phyloP scores from a whole-genome alignment of 2,888 invertebrate species.

The Plemyria rubiginata region DNA sequence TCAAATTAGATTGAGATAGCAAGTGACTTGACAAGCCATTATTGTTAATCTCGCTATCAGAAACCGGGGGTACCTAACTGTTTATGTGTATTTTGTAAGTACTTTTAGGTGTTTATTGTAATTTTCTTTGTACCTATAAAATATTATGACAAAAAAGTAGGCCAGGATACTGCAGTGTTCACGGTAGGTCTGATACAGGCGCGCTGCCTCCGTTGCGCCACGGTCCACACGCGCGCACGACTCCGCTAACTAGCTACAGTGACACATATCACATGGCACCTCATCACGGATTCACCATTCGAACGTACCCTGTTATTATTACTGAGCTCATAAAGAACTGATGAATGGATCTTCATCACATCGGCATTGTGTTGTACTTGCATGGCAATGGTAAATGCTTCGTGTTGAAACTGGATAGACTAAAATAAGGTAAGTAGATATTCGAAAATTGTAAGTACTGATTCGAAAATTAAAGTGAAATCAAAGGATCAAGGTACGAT shows the following conservation, averaged over 20 bases:
- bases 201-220: conserved; percentile 50
- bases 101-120: too few species aligned
- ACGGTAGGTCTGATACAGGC: conserved; percentile 10
- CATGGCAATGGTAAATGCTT: background rate
- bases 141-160: too few species aligned
- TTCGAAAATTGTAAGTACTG: too few species aligned
- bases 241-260: conserved; percentile 54
- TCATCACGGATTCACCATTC: conserved; percentile 60
- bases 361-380: conserved; percentile 4
- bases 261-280: conserved; percentile 58
- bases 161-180: background rate
- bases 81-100: too few species aligned
- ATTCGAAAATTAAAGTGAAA: too few species aligned
- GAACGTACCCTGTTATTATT: conserved; percentile 35
- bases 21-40: too few species aligned
- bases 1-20: too few species aligned
- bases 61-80: too few species aligned
- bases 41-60: too few species aligned
- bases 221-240: conserved; percentile 53
- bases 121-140: too few species aligned
- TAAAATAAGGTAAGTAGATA: background rate
- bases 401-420: too few species aligned
- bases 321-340: conserved; percentile 44
- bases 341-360: conserved; percentile 27
- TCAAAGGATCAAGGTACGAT: too few species aligned